Evolutionary conservation across 2,113 vertebrate species (phyloP), one percentile per base, ranked within the genome.

Genomic region (Osmerus eperlanus): DNA sequence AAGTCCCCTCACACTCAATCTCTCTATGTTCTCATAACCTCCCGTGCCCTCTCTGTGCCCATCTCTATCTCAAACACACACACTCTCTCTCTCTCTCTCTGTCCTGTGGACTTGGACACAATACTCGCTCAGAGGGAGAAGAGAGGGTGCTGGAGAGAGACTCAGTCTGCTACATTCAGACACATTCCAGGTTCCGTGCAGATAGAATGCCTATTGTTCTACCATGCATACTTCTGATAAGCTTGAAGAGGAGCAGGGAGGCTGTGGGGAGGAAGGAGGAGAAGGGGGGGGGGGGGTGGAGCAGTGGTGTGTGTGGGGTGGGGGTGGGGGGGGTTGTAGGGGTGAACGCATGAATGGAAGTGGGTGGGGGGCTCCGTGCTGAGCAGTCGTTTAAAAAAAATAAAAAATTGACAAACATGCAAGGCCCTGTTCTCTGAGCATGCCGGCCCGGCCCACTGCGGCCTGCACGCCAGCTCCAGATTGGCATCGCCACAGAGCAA

Each of bases 161-260:
- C 79, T 83, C 86, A 21, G 84, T 76, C 78, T 63, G 88, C 86
- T 86, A 91, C 87, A 90, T 90, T 92, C 88, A 90, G 89, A 89
- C 86, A 90, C 90, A 91, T 92, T 91, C 90, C 86, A 84, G 84
- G 86, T 90, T 89, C 77, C 70, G 76, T 82, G 85, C 58, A 78
- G 83, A 91, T 90, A 92, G 82, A 90, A 89, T 78, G 68, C 19
- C 81, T 88, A 93, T 93, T 93, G 92, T 93, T 91, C 71, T 25
- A 2, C 56, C 67, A 70, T 47, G 81, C 85, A 90, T 87, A 87
- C 81, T 91, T 89, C 84, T 90, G 85, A 92, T 89, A 85, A 89
- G 80, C 86, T 87, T 79, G 81, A 87, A 74, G 80, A 87, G 83
- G 81, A 81, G 84, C 72, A 65, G 19, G 78, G 68, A 67, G 28